These are phyloP conservation scores for Drosophila nr. medialis DNA, from an alignment of 2,888 invertebrate genomes.

Conservation along the genomic window DNA sequence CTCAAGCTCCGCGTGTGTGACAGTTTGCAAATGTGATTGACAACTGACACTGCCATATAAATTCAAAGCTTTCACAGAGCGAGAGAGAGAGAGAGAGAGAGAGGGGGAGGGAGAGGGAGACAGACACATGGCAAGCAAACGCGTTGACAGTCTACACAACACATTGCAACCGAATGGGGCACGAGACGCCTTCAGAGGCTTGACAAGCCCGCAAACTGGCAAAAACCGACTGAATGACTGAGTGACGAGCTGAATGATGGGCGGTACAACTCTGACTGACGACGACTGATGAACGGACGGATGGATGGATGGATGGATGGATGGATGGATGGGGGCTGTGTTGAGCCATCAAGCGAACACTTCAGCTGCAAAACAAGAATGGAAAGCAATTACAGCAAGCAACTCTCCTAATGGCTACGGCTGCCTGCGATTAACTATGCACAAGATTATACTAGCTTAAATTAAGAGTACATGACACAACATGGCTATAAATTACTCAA, in stretches of 20 bases:
- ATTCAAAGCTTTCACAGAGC: constrained; percentile 73
- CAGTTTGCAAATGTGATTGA: constrained; percentile 82
- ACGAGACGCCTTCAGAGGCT: constrained; percentile 49
- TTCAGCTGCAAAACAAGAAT: constrained; percentile 41
- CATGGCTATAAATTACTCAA: not conserved
- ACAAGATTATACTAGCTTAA: constrained; percentile 18
- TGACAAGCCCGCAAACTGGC: constrained; percentile 56
- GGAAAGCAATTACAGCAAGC: constrained; percentile 39
- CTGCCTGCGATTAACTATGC: constrained; percentile 22
- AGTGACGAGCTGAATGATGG: constrained; percentile 43
- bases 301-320: not conserved
- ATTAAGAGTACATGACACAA: constrained; percentile 19
- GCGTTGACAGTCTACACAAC: constrained; percentile 69
- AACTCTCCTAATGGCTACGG: constrained; percentile 26
- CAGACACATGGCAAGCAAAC: constrained; percentile 35
- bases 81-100: not conserved
- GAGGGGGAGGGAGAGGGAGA: not conserved
- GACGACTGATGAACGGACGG: constrained; percentile 42
- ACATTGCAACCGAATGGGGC: constrained; percentile 38
- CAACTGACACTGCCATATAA: constrained; percentile 81
- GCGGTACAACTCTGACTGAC: constrained; percentile 33
- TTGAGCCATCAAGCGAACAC: constrained; percentile 40
- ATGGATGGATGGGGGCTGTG: constrained; percentile 33
- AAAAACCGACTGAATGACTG: constrained; percentile 26
- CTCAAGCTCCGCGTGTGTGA: constrained; percentile 64